Base-by-base conservation (phyloP, 2,113 vertebrate species). In the Urocynchramus pylzowi region DNA sequence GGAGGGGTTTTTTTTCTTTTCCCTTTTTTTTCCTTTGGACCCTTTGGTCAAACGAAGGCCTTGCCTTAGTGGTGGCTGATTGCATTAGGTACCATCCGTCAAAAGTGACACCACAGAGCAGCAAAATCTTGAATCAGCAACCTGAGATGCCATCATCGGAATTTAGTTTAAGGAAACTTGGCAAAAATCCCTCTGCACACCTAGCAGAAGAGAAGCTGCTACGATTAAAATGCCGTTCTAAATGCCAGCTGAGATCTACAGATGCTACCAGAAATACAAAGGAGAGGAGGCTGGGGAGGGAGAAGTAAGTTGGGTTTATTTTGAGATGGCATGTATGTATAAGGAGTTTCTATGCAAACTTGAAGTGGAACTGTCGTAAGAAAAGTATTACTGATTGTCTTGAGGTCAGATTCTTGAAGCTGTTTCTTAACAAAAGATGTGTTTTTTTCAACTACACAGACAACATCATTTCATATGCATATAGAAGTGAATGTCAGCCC, bases 11-110 rank as follows among this genome's bases (percentile, higher is more conserved):
- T 71, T 84, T 70, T 70, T 9, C 1, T 10, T 35, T 37, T 27
- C 10, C 12, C 4, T 19, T 24, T 44, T 68, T 41, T 71, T 63
- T 74, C 4, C 19, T 83, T 77, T 71, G 78, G 78, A 94, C 67
- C 42, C 83, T 90, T 47, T 64, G 81, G 96, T 96, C 93, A 97
- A 94, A 97, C 31, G 69, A 96, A 96, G 97, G 96, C 65, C 89
- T 97, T 96, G 96, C 93, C 95, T 94, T 95, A 97, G 89, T 92
- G 92, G 97, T 96, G 98, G 98, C 97, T 98, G 98, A 98, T 98
- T 99, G 98, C 97, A 98, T 97, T 95, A 97, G 98, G 98, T 98
- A 89, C 97, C 98, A 99, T 99, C 98, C 68, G 98, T 99, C 99
- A 98, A 98, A 97, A 95, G 95, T 98, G 98, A 98, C 98, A 99